Evolutionary conservation across 1,140 invertebrate species (phyloP).

Genomic region (Harpegnathos saltator): DNA sequence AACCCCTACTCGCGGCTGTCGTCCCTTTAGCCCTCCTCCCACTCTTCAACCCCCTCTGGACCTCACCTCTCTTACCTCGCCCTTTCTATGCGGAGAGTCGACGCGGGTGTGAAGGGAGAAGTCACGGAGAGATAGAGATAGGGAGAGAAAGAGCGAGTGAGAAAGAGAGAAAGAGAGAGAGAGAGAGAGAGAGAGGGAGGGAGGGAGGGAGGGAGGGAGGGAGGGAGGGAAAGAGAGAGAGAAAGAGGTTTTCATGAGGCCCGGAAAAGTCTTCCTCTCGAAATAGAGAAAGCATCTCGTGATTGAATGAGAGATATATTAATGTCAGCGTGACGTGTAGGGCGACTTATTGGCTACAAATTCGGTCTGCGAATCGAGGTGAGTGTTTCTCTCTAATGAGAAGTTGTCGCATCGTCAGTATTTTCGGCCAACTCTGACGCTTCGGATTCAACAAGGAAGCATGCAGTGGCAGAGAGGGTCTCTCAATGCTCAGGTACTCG

Average conservation of each 20-base stretch:
- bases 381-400: not conserved
- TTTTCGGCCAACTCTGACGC: not conserved
- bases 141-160: too few relatives aligned
- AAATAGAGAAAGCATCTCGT: too few relatives aligned
- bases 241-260: not conserved
- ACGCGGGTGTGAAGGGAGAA: not conserved
- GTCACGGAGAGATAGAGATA: not conserved
- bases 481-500: not conserved
- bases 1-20: conserved; percentile 59
- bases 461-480: not conserved
- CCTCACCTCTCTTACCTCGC: conserved; percentile 26
- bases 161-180: not conserved
- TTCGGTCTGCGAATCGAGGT: too few relatives aligned
- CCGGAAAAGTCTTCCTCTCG: too few relatives aligned
- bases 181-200: conserved; percentile 65
- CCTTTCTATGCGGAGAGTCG: conserved; percentile 14
- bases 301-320: too few relatives aligned
- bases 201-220: not conserved
- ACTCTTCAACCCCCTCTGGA: conserved; percentile 25
- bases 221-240: conserved; percentile 63
- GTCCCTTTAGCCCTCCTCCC: conserved; percentile 61
- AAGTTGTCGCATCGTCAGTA: not conserved
- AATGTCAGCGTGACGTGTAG: too few relatives aligned
- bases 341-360: too few relatives aligned
- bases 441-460: not conserved